Evolutionary conservation across 2,113 vertebrate species (phyloP), one percentile per base, ranked within the genome.

Genomic region (Antechinus stuartii): DNA sequence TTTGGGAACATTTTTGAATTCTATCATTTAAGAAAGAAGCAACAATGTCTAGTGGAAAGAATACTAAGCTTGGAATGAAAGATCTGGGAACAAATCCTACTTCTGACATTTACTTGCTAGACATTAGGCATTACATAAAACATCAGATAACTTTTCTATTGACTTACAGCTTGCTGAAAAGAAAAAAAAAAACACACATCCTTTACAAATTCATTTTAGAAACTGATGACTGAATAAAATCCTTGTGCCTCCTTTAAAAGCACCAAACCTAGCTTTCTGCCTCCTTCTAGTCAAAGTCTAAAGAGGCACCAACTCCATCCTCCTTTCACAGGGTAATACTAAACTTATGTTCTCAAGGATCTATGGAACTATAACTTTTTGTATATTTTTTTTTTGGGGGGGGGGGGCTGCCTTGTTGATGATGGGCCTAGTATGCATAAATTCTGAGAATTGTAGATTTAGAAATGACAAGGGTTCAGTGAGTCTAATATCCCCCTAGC

Each of bases 201-300:
- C 19, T 84, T 84, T 42, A 84, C 5, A 42, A 84, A 84, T 53
- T 22, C 27, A 89, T 46, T 0, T 90, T 54, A 54, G 50, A 54
- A 91, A 55, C 54, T 52, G 61, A 84, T 56, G 52, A 91, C 68
- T 52, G 54, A 57, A 94, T n/a, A 52, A 94, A 90, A 93, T n/a
- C 19, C 54, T 93, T 92, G 35, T 91, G 89, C 57, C n/a, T 2
- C 42, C 49, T 93, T 94, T 90, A 10, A 54, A n/a, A 93, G 54
- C 5, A 7, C 5, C 26, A 30, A 9, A 35, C n/a, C 25, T 42
- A 76, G 30, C 11, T n/a, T 16, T n/a, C 35, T 35, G 16, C 2
- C 52, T 54, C 92, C 30, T 24, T 16, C 89, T 35, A 54, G 61
- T 76, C 35, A 2, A 76, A 76, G 35, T n/a, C 16, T n/a, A 84